Percentiles rank a stretch among this genome's conserved stretches.
Conservation (phyloP, 2,797 vertebrate species). For the Oreochromis mossambicus region DNA sequence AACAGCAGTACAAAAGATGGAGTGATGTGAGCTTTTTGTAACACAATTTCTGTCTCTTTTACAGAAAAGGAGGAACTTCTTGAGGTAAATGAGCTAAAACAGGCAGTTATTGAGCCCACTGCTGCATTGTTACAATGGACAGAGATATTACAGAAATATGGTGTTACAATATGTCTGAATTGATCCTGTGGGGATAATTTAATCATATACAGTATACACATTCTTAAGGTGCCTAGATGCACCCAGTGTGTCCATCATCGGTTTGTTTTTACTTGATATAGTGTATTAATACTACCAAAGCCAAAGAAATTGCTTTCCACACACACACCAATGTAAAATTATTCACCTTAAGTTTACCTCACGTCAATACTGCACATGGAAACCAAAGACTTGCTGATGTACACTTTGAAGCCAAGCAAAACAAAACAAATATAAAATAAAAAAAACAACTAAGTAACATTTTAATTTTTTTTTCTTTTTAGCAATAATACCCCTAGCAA, state of each 20-base stretch:
- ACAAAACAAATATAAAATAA: constrained; percentile 64
- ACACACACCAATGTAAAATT: constrained; percentile 92
- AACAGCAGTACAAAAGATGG: constrained; percentile 99
- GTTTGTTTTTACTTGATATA: constrained; percentile 79
- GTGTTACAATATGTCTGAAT: constrained; percentile 90
- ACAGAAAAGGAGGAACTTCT: constrained; percentile 96
- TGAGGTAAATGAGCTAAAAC: constrained; percentile 99
- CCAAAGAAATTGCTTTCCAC: constrained; percentile 86
- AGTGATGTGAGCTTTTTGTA: constrained; percentile 92
- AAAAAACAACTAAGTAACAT: constrained; percentile 70
- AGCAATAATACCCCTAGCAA: constrained; percentile 90
- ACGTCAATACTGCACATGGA: constrained; percentile 99
- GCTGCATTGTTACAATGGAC: constrained; percentile 83
- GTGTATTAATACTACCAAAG: constrained; percentile 87
- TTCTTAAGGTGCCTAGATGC: constrained; percentile 84
- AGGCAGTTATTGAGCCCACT: constrained; percentile 85
- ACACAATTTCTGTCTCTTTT: constrained; percentile 77
- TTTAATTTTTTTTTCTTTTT: constrained; percentile 59
- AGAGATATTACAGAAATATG: constrained; percentile 84
- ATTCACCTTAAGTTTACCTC: constrained; percentile 94
- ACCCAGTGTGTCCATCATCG: constrained; percentile 83
- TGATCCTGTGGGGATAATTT: constrained; percentile 84
- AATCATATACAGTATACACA: constrained; percentile 77
- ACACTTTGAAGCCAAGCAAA: constrained; percentile 94
- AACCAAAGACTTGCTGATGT: constrained; percentile 93